Percentiles rank a stretch among this genome's conserved stretches.
Conservation (phyloP, 2,113 vertebrate genomes). For the Dasyornis broadbenti region DNA sequence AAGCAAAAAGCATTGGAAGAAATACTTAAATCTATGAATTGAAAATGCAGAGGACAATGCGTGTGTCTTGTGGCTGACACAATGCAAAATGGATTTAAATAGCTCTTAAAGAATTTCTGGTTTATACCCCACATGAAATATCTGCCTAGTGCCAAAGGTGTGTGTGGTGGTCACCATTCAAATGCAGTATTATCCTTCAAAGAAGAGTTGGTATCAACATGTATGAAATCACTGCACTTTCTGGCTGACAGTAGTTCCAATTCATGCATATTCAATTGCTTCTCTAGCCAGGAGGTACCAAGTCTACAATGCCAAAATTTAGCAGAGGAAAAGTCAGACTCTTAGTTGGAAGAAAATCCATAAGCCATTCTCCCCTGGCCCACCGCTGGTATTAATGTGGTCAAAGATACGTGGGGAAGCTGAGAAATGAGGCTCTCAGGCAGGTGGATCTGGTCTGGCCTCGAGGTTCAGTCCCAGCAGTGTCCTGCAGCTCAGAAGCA, state of each 20-base stretch:
- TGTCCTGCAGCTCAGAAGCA: not conserved
- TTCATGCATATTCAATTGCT: not conserved
- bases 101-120: not conserved
- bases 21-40: not conserved
- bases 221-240: not conserved
- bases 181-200: not conserved
- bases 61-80: not conserved
- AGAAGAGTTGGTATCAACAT: not conserved
- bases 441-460: not conserved
- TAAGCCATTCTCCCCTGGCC: not conserved
- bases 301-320: not conserved
- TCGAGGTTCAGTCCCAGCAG: not conserved
- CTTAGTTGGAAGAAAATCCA: not conserved
- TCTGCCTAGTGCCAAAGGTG: not conserved
- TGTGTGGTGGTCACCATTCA: not conserved
- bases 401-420: not conserved
- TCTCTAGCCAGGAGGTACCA: not conserved
- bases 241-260: not conserved
- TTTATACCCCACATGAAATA: not conserved
- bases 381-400: not conserved
- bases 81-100: not conserved
- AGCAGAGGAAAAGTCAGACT: not conserved
- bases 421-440: not conserved
- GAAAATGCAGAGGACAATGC: not conserved
- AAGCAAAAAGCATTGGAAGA: not conserved